Evolutionary conservation across 2,888 invertebrate genomes (phyloP).

Genomic region (Phymatocera aterrima): DNA sequence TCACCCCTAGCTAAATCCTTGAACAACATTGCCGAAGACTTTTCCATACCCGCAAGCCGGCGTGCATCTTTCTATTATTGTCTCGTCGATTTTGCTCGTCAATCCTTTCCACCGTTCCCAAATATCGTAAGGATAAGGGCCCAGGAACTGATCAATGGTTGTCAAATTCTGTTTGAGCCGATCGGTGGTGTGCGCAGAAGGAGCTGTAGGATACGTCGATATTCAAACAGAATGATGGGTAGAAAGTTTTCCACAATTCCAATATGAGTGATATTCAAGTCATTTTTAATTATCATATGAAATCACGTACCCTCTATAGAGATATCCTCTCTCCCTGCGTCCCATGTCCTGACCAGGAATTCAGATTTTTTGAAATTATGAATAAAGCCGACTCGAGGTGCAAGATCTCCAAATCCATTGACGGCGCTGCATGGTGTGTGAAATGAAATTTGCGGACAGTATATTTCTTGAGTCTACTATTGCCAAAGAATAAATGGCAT

Average conservation of each 20-base stretch:
- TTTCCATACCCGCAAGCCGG: constrained; percentile 81
- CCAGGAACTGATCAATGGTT: constrained; percentile 87
- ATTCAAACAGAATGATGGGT: constrained; percentile 43
- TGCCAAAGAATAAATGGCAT: not conserved
- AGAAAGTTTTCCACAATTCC: not conserved
- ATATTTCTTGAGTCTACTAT: not conserved
- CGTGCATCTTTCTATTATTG: constrained; percentile 78
- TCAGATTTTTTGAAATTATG: constrained; percentile 89
- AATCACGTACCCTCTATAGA: constrained; percentile 73
- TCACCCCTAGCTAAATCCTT: not conserved
- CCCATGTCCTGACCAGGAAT: constrained; percentile 93
- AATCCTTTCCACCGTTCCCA: constrained; percentile 91
- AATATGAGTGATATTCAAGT: too few species aligned
- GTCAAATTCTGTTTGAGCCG: constrained; percentile 82
- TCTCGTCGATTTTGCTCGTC: constrained; percentile 76
- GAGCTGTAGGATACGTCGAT: constrained; percentile 66
- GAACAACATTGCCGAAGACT: not conserved
- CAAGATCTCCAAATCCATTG: constrained; percentile 75
- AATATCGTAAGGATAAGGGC: constrained; percentile 93
- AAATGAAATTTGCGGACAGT: not conserved
- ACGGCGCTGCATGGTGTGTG: constrained; percentile 77
- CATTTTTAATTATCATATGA: too few species aligned
- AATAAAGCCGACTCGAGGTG: constrained; percentile 87
- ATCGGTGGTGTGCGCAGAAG: constrained; percentile 81
- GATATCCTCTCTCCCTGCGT: constrained; percentile 86